Base-by-base conservation (phyloP, 2,888 invertebrate species). In the Hartigia nigra region DNA sequence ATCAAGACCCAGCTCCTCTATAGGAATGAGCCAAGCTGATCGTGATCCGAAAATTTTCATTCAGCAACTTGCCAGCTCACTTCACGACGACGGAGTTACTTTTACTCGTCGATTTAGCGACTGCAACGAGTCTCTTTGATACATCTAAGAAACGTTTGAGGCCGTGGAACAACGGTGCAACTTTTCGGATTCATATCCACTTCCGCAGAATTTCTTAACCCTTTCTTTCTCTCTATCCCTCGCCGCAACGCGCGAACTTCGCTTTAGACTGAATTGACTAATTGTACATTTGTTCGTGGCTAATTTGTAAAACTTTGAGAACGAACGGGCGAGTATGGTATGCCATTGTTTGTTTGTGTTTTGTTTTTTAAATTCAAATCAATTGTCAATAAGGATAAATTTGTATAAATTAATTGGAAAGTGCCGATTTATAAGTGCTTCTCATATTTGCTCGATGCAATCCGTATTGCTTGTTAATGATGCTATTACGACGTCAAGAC, bases 1-100 rank as follows among this genome's bases (percentile, higher is more conserved):
- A 76, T 36, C 31, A 74, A n/a, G 78, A 76, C 31, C 31, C n/a
- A 79, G 70, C 70, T 76, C 74, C 70, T 69, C 70, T 70, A 76
- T 69, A 79, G 31, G 70, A 78, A 55, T 55, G 55, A 55, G 55
- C 55, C 9, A 55, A 55, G 55, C 55, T 55, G 55, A 55, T 55
- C 55, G 55, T 55, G 55, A 55, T 55, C 23, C 5, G 23, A 55
- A 55, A 55, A 23, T 55, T 55, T 55, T 55, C 55, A 55, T 55
- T 55, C 55, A 55, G 55, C 55, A 55, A 55, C 55, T 55, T 55
- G 55, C 55, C 55, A 55, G 55, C 23, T 55, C 55, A 55, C 23
- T 23, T 23, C 9, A 55, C 55, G 55, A 55, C 55, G 23, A 55
- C 55, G 55, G 55, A 55, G 55, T 23, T 23, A 23, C 55, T 23